Evolutionary conservation across 2,113 vertebrate species (phyloP).

Genomic region (Drymodes brunneopygia): DNA sequence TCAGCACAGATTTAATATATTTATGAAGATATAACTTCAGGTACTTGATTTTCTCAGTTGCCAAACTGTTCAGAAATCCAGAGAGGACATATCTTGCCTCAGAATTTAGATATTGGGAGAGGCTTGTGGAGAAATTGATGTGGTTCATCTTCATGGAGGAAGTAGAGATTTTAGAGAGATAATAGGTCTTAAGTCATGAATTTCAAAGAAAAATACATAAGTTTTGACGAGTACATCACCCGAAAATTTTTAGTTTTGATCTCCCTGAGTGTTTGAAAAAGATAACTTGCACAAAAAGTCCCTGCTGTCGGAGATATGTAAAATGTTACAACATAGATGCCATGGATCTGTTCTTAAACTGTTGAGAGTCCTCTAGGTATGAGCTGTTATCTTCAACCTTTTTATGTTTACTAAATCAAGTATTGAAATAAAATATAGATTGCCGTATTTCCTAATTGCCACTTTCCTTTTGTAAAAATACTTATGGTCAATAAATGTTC

Average conservation of each 20-base stretch:
- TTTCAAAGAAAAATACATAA: not conserved
- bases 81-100: not conserved
- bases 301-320: not conserved
- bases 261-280: not conserved
- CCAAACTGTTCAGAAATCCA: not conserved
- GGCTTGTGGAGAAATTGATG: not conserved
- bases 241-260: not conserved
- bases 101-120: not conserved
- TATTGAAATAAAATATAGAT: not conserved
- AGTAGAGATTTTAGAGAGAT: not conserved
- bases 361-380: not conserved
- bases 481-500: not conserved
- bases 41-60: not conserved
- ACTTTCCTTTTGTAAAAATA: not conserved
- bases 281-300: not conserved
- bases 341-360: not conserved
- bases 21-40: not conserved
- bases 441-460: not conserved
- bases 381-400: not conserved
- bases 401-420: not conserved
- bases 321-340: not conserved
- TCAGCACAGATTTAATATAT: not conserved
- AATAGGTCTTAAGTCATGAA: not conserved
- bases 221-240: not conserved
- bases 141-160: not conserved